phyloP scores from a whole-genome alignment of 1,140 invertebrate species.

The Lepidurus packardi region DNA sequence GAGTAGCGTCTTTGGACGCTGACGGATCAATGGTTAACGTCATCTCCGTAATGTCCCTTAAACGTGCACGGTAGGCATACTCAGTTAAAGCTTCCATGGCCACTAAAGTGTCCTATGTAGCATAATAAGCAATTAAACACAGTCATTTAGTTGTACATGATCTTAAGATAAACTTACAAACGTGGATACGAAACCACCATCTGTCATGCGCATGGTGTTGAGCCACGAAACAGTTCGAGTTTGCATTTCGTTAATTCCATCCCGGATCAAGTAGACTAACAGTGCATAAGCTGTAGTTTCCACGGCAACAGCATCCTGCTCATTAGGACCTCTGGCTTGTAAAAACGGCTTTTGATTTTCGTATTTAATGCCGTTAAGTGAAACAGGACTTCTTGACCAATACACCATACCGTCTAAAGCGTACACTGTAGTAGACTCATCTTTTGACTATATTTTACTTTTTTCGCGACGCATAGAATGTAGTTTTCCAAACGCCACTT shows the following conservation, averaged over 20 bases:
- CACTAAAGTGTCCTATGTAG: constrained; percentile 54
- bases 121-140: too few relatives aligned
- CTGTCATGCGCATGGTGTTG: constrained; percentile 52
- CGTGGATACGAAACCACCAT: constrained; percentile 54
- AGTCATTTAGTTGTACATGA: too few relatives aligned
- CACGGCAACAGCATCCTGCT: constrained; percentile 48
- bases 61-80: constrained; percentile 53
- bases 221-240: constrained; percentile 55
- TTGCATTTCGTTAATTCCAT: constrained; percentile 45
- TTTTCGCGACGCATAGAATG: constrained; percentile 41
- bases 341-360: constrained; percentile 50
- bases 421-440: constrained; percentile 10
- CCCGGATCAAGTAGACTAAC: constrained; percentile 48
- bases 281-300: constrained; percentile 57
- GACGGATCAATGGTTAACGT: constrained; percentile 48
- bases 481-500: constrained; percentile 45
- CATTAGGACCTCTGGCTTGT: constrained; percentile 46
- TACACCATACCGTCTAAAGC: constrained; percentile 49
- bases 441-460: constrained; percentile 38
- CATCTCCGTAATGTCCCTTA: constrained; percentile 55
- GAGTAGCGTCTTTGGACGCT: constrained; percentile 39
- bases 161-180: constrained; percentile 43
- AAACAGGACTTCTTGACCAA: constrained; percentile 46
- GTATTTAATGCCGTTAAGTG: constrained; percentile 44
- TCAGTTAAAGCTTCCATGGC: constrained; percentile 56